Evolutionary conservation across 2,888 invertebrate species (phyloP).

Genomic region (Polydesmus complanatus): DNA sequence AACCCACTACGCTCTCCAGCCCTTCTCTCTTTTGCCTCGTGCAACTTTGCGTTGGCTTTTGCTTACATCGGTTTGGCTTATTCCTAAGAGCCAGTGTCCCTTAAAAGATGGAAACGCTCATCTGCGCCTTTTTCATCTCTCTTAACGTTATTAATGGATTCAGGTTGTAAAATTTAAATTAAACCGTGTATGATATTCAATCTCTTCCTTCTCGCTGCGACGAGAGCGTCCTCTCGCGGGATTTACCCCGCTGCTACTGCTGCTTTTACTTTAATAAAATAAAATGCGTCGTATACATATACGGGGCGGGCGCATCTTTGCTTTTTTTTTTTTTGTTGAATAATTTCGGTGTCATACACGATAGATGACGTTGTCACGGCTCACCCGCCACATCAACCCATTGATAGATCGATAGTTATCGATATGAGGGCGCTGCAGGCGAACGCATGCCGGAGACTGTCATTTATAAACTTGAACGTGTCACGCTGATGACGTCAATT

Average conservation of each 20-base stretch:
- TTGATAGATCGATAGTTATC: neutral
- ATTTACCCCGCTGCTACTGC: neutral
- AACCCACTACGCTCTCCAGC: too few relatives aligned
- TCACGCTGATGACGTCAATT: too few relatives aligned
- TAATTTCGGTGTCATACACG: neutral
- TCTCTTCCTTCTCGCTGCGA: neutral
- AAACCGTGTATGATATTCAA: neutral
- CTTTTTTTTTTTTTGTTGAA: neutral
- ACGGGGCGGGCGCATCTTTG: neutral
- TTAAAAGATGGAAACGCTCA: too few relatives aligned
- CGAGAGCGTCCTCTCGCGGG: neutral
- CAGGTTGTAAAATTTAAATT: neutral
- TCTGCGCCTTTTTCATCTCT: neutral
- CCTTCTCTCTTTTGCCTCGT: too few relatives aligned
- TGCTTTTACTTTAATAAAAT: neutral
- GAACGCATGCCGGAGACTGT: too few relatives aligned
- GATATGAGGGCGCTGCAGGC: too few relatives aligned
- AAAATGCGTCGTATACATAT: neutral
- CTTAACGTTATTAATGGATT: neutral
- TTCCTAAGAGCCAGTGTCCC: too few relatives aligned
- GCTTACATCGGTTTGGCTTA: too few relatives aligned
- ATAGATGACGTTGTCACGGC: neutral
- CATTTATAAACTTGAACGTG: too few relatives aligned
- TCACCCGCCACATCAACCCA: too few relatives aligned
- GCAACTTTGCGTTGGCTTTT: too few relatives aligned